Percentiles rank a stretch among this genome's conserved stretches.
Evolutionary conservation across 2,888 invertebrate genomes (phyloP).

Genomic region (Diachrysia chrysitis): DNA sequence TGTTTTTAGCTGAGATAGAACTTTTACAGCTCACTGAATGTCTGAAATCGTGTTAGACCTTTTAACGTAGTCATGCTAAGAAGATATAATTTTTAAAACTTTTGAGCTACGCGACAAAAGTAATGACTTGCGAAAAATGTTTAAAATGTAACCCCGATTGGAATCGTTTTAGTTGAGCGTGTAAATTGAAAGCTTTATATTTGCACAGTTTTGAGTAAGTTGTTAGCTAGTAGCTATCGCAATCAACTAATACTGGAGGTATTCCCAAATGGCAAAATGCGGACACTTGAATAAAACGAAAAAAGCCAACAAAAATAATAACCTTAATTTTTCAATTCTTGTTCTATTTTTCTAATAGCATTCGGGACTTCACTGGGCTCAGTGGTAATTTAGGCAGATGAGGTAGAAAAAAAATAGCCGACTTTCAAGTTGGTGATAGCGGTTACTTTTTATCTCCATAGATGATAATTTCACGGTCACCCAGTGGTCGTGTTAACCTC

Average conservation of each 20-base stretch:
- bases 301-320: slow-evolving; percentile 35
- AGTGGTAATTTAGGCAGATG: slow-evolving; percentile 38
- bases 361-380: slow-evolving; percentile 47
- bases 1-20: slow-evolving; percentile 43
- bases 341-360: slow-evolving; percentile 55
- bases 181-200: slow-evolving; percentile 36
- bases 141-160: slow-evolving; percentile 20
- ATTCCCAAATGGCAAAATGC: slow-evolving; percentile 47
- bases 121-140: slow-evolving; percentile 30
- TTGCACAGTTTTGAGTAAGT: slow-evolving; percentile 27
- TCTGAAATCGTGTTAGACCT: slow-evolving; percentile 49
- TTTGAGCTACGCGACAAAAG: slow-evolving; percentile 37
- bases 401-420: slow-evolving; percentile 19
- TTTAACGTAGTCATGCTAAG: slow-evolving; percentile 46
- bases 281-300: slow-evolving; percentile 28
- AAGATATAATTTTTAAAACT: slow-evolving; percentile 43
- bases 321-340: slow-evolving; percentile 58
- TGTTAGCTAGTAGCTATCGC: slow-evolving; percentile 33
- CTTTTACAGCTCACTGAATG: slow-evolving; percentile 55
- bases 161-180: slow-evolving; percentile 24
- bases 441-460: slow-evolving; percentile 30
- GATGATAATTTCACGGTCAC: slow-evolving; percentile 32
- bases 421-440: slow-evolving; percentile 13
- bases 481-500: slow-evolving; percentile 9
- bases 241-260: slow-evolving; percentile 47